Percentiles rank a stretch among this genome's conserved stretches.
These are phyloP conservation scores for Pammene aurita DNA, from an alignment of 2,888 invertebrate genomes.

Conservation along the genomic window DNA sequence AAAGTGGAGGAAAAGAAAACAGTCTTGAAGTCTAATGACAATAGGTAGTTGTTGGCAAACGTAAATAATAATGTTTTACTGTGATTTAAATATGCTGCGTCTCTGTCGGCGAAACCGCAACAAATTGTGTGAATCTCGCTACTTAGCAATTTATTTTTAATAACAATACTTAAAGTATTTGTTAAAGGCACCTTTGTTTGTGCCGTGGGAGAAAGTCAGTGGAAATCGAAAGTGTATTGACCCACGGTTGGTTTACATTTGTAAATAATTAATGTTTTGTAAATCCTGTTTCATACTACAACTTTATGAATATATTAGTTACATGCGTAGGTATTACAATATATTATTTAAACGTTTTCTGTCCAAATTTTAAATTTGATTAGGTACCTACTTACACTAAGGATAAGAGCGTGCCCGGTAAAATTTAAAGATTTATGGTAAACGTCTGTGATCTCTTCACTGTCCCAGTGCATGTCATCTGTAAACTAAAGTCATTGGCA, in stretches of 20 bases:
- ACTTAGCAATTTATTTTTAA: conserved; percentile 32
- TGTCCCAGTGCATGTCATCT: too few species aligned
- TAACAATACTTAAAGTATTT: conserved; percentile 35
- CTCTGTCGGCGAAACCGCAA: conserved; percentile 26
- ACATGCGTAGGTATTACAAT: too few species aligned
- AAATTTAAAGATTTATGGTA: too few species aligned
- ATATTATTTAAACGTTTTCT: too few species aligned
- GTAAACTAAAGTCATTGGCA: too few species aligned
- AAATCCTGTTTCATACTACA: conserved; percentile 5
- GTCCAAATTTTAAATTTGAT: too few species aligned
- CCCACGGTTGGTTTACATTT: conserved; percentile 7
- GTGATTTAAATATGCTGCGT: background rate
- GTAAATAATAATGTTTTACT: conserved; percentile 18
- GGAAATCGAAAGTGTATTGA: conserved; percentile 54
- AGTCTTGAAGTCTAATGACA: too few species aligned
- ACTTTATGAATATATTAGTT: background rate
- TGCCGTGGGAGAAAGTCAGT: conserved; percentile 53
- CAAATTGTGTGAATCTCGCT: conserved; percentile 12
- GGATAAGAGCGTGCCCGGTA: too few species aligned
- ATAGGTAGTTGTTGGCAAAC: background rate
- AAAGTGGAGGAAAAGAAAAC: background rate
- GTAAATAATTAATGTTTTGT: conserved; percentile 12
- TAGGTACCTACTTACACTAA: too few species aligned
- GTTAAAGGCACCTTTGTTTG: conserved; percentile 27
- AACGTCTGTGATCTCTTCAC: too few species aligned